Conservation (phyloP, 2,888 invertebrate genomes). For the Cremastinae sp. region DNA sequence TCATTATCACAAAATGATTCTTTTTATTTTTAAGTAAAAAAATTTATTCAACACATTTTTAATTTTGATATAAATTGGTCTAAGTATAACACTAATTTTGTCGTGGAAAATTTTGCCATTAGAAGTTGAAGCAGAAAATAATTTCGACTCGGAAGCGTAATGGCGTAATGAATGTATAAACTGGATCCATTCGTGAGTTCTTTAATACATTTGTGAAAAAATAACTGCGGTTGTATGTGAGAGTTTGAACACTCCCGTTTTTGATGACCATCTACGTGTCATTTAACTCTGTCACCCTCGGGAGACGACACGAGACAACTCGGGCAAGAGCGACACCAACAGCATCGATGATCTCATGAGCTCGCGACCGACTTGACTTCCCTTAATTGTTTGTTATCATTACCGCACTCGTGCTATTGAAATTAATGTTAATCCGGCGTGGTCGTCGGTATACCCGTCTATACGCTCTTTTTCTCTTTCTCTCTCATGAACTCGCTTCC, state of each 20-base stretch:
- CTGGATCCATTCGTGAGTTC: neutral
- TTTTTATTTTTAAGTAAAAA: no score
- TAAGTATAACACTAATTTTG: no score
- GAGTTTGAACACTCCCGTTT: constrained; percentile 27
- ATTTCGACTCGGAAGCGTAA: no score
- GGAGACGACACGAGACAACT: constrained; percentile 48
- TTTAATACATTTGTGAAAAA: neutral
- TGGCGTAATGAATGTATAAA: no score
- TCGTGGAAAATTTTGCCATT: no score
- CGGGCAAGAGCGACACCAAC: constrained; percentile 45
- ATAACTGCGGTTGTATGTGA: neutral
- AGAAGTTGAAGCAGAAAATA: no score
- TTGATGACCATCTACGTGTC: constrained; percentile 76
- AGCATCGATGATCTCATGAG: constrained; percentile 79
- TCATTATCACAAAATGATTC: no score
- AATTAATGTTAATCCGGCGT: constrained; percentile 79
- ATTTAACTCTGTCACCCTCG: constrained; percentile 78
- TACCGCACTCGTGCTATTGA: constrained; percentile 79
- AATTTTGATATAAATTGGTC: no score
- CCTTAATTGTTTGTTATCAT: constrained; percentile 80
- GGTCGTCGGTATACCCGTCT: constrained; percentile 54
- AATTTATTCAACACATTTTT: no score
- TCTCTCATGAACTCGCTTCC: constrained; percentile 78
- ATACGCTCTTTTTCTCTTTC: constrained; percentile 62
- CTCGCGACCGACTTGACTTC: constrained; percentile 74